Evolutionary conservation across 2,113 vertebrate species (phyloP).

Genomic region (Megaceryle torquata): DNA sequence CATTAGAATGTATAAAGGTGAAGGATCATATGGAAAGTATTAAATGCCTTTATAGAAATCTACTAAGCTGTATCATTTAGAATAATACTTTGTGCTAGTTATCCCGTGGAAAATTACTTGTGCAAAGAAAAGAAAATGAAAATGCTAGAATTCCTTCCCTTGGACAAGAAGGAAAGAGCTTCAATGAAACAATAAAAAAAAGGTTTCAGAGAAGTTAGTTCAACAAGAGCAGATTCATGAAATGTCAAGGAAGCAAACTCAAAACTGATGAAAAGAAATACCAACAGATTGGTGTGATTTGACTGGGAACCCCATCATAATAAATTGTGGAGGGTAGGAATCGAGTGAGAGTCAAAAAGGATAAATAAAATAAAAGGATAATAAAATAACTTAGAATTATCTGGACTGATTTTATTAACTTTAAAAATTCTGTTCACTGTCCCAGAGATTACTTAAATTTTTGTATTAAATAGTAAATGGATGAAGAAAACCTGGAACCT

Average conservation of each 20-base stretch:
- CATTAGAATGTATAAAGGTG: neutral
- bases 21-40: constrained; percentile 7
- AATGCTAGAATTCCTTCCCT: neutral
- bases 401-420: neutral
- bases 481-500: neutral
- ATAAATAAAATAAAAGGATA: no score
- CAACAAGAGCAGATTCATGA: neutral
- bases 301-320: neutral
- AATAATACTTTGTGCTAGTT: neutral
- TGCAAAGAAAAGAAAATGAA: neutral
- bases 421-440: neutral
- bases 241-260: constrained; percentile 3
- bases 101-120: neutral
- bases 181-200: neutral
- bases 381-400: neutral
- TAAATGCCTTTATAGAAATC: neutral
- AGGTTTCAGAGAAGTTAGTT: neutral
- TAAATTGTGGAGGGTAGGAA: neutral
- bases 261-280: constrained; percentile 33
- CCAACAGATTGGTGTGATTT: neutral
- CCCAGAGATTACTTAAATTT: neutral
- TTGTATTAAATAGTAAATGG: neutral
- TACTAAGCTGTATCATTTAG: neutral
- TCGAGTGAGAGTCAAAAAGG: neutral
- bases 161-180: neutral